Percentiles rank a stretch among this genome's conserved stretches.
Conservation (phyloP, 2,797 vertebrate species). For the Tokudaia tokunoshimensis region DNA sequence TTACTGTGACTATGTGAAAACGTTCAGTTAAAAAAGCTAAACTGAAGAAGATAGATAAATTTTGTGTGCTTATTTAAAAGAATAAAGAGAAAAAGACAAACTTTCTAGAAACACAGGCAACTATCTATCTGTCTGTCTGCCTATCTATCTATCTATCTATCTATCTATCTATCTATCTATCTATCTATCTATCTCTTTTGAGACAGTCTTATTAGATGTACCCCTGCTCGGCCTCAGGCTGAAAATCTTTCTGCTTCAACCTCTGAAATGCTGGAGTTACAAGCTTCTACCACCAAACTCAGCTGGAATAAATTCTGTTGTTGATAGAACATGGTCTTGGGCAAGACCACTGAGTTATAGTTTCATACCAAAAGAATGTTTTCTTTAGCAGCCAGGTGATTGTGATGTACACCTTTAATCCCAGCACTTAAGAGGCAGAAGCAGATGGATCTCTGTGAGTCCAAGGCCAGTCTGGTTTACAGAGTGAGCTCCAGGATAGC, state of each 20-base stretch:
- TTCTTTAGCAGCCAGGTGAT: neutral
- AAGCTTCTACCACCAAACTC: neutral
- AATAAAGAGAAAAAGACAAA: neutral
- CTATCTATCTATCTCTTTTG: no score
- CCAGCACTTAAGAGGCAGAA: neutral
- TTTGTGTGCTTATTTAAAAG: neutral
- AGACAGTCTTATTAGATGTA: neutral
- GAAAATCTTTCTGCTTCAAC: neutral
- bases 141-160: neutral
- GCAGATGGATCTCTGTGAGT: neutral
- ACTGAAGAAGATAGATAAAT: neutral
- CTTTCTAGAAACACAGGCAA: conserved; percentile 16
- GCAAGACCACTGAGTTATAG: neutral
- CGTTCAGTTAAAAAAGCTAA: neutral
- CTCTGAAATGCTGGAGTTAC: neutral
- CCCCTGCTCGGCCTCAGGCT: neutral
- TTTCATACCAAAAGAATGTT: neutral
- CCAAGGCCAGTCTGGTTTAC: neutral
- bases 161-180: no score
- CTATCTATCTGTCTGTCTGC: neutral
- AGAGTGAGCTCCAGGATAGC: neutral
- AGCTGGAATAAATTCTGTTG: neutral
- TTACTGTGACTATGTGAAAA: neutral
- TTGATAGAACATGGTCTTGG: neutral
- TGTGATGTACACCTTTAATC: neutral